These are phyloP conservation scores for Anthonomus grandis DNA, from an alignment of 1,140 invertebrate genomes.

Conservation along the genomic window DNA sequence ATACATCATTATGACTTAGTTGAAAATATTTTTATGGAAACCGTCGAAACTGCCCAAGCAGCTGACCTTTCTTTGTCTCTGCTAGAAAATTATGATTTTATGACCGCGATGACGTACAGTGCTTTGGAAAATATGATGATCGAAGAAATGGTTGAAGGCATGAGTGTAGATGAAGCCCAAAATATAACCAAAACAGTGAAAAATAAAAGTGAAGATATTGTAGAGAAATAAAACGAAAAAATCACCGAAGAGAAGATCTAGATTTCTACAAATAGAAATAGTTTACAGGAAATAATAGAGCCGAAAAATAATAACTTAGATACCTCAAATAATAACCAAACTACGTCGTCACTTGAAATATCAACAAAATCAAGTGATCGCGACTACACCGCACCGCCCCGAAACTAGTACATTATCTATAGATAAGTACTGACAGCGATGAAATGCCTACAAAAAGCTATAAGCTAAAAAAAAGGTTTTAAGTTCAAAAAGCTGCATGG, in stretches of 20 bases:
- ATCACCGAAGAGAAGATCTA: too few species aligned
- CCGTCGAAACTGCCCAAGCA: background rate
- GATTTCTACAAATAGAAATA: too few species aligned
- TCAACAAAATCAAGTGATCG: too few species aligned
- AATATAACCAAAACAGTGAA: background rate
- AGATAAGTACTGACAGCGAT: too few species aligned
- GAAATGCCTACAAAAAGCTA: background rate
- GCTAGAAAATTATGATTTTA: background rate
- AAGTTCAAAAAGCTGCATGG: background rate
- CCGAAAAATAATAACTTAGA: background rate
- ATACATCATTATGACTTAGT: background rate
- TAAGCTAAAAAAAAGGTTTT: background rate
- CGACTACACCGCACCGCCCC: too few species aligned
- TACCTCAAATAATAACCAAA: background rate
- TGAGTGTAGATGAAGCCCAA: background rate
- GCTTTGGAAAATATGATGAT: background rate
- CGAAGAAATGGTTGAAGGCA: background rate
- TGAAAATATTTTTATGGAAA: background rate
- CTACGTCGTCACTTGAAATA: background rate
- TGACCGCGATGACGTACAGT: background rate
- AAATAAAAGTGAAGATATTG: background rate
- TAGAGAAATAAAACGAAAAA: too few species aligned
- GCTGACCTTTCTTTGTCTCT: background rate
- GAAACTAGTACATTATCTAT: too few species aligned
- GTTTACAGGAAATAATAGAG: too few species aligned